A percentile compares a stretch with the other conserved stretches of the same genome.
These are phyloP conservation scores for Ischnus inquisitorius DNA, from an alignment of 2,888 invertebrate species.

Conservation along the genomic window DNA sequence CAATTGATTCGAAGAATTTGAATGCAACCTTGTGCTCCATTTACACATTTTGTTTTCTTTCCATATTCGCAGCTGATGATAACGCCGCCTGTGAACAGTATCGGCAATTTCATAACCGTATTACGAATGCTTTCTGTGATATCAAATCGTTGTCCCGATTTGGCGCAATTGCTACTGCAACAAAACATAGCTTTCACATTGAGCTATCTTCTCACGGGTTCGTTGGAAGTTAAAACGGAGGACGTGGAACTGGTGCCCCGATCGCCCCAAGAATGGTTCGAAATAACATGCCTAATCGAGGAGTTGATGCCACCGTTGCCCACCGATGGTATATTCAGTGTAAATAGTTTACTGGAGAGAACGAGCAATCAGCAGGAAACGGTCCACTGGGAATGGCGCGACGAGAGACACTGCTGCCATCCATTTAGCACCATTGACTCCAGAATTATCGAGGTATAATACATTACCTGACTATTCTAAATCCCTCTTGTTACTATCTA, in stretches of 20 bases:
- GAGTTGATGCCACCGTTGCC: constrained; percentile 99
- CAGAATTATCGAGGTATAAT: constrained; percentile 93
- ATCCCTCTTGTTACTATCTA: too few relatives aligned
- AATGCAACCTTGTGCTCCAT: background rate
- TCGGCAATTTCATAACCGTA: constrained; percentile 98
- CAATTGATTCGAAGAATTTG: too few relatives aligned
- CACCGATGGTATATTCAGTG: constrained; percentile 97
- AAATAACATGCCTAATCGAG: constrained; percentile 98
- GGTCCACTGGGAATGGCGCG: constrained; percentile 99
- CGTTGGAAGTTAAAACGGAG: constrained; percentile 88
- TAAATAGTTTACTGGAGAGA: constrained; percentile 94
- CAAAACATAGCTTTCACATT: constrained; percentile 98
- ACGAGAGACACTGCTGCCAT: constrained; percentile 96
- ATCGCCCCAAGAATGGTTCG: constrained; percentile 98
- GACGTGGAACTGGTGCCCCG: constrained; percentile 95
- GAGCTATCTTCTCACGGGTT: constrained; percentile 97
- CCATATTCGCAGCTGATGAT: constrained; percentile 91
- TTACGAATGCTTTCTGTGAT: constrained; percentile 98
- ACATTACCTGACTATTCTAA: too few relatives aligned
- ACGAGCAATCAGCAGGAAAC: constrained; percentile 90
- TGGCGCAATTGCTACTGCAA: constrained; percentile 96
- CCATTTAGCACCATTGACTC: constrained; percentile 97
- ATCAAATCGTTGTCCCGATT: constrained; percentile 97
- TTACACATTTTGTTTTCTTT: background rate
- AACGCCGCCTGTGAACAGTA: constrained; percentile 97